Conservation (phyloP, 2,797 vertebrate genomes). For the Paguma larvata region DNA sequence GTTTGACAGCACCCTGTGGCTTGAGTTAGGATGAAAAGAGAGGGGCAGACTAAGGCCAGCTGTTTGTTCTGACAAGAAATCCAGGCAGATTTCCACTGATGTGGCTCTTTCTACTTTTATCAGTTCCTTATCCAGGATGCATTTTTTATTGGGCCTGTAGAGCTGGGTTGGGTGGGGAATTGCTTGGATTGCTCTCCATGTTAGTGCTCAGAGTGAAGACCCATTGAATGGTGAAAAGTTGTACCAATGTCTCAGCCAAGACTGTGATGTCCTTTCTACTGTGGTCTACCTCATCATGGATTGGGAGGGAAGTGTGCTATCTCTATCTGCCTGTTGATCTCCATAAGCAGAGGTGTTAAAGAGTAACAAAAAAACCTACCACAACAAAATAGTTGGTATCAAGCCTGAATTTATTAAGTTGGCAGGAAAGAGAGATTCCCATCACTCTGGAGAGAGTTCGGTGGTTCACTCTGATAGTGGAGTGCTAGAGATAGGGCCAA, state of each 20-base stretch:
- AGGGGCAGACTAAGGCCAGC: neutral
- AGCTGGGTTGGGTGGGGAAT: neutral
- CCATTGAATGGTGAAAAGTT: neutral
- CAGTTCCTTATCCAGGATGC: neutral
- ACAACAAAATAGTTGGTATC: neutral
- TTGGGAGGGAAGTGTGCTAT: neutral
- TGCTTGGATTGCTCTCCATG: neutral
- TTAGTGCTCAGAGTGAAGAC: neutral
- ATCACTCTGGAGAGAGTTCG: neutral
- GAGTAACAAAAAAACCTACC: neutral
- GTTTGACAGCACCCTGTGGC: neutral
- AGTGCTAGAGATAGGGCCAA: neutral
- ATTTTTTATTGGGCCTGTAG: too few relatives aligned
- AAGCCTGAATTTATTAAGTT: neutral
- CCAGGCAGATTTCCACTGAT: neutral
- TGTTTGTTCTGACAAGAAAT: neutral
- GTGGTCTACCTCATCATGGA: neutral
- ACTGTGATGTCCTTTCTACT: neutral
- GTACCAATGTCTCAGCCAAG: neutral
- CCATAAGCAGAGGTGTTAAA: neutral
- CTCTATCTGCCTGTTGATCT: neutral
- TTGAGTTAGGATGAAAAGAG: neutral
- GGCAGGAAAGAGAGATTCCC: neutral
- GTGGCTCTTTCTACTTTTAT: neutral
- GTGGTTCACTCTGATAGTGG: accelerated